A percentile compares a stretch with the other conserved stretches of the same genome.
phyloP scores from a whole-genome alignment of 2,888 invertebrate genomes.

The Dorcus hopei region DNA sequence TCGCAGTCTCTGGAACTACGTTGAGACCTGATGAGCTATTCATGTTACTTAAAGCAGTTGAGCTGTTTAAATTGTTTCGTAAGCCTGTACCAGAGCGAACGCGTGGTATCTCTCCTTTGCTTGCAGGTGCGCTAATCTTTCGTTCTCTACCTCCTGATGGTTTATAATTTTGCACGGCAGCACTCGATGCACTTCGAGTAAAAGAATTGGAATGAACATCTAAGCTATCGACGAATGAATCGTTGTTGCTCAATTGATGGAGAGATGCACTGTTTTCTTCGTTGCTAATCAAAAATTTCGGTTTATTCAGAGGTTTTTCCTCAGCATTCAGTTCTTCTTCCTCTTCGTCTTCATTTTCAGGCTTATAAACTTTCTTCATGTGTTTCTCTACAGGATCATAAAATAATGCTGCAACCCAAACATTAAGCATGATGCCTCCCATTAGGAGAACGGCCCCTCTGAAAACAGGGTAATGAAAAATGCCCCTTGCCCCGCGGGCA shows the following conservation, averaged over 20 bases:
- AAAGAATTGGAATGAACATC: constrained; percentile 50
- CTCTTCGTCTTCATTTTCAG: constrained; percentile 41
- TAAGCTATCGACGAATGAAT: constrained; percentile 40
- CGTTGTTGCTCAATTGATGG: constrained; percentile 41
- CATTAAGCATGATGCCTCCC: constrained; percentile 79
- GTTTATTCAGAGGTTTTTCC: constrained; percentile 36
- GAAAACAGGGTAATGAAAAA: constrained; percentile 38
- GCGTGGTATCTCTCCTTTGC: constrained; percentile 42
- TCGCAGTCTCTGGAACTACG: constrained; percentile 62
- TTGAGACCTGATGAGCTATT: constrained; percentile 64
- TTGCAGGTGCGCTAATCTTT: constrained; percentile 61
- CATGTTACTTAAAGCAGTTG: constrained; percentile 49
- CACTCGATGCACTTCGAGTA: constrained; percentile 69
- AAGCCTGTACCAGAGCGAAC: constrained; percentile 36
- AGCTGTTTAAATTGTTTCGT: constrained; percentile 42
- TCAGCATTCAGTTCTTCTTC: constrained; percentile 46
- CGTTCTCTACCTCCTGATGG: constrained; percentile 52
- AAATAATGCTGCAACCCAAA: constrained; percentile 78
- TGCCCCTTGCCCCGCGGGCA: constrained; percentile 5
- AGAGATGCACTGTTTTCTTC: constrained; percentile 42
- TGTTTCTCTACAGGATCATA: constrained; percentile 83
- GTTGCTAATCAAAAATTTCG: constrained; percentile 44
- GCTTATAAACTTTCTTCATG: constrained; percentile 62
- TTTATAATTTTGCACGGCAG: constrained; percentile 59
- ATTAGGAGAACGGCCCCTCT: constrained; percentile 78